Evolutionary conservation across 2,888 invertebrate genomes (phyloP), one percentile per base, ranked within the genome.

Genomic region (Philonicus albiceps): DNA sequence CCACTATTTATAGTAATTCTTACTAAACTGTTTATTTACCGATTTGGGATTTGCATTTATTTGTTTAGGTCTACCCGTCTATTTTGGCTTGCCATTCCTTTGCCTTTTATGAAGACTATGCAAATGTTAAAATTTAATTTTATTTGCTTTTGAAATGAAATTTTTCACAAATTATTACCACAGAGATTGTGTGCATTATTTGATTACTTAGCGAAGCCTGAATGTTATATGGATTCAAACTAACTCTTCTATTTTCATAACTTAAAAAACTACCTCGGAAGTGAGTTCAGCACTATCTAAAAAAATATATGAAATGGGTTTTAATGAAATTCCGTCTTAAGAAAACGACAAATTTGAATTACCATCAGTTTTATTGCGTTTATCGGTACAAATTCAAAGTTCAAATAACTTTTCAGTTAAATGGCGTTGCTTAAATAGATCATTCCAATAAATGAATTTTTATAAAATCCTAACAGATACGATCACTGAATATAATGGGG

Each of bases 401-500:
- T 64, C 27, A 64, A 64, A 64, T 64, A 27, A 64, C 64, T 64
- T 11, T 64, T 11, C 64, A 64, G 27, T 64, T 64, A 64, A 22
- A 27, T 64, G 64, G 27, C 64, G 27, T 27, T 64, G 22, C 27
- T 22, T 27, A 64, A 43, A 64, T 64, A 64, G 64, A 27, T 64
- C 64, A 27, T 64, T 43, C 64, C 64, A 64, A 22, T 64, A 64
- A 64, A 49, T 30, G 49, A 78, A 78, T 49, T 3, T 22, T 78
- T 78, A 78, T 78, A 55, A 81, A 64, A 64, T 31, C 31, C 81
- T 81, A 34, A 55, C 37, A 55, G 31, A 30, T 49, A 53, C 78
- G 64, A 64, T 55, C 34, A 81, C 64, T 64, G 64, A 64, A 8
- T 64, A 64, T 27, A 64, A 27, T 64, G 11, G 64, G 64, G 64